Evolutionary conservation across 2,888 invertebrate species (phyloP).

Genomic region (Protonemura montana): DNA sequence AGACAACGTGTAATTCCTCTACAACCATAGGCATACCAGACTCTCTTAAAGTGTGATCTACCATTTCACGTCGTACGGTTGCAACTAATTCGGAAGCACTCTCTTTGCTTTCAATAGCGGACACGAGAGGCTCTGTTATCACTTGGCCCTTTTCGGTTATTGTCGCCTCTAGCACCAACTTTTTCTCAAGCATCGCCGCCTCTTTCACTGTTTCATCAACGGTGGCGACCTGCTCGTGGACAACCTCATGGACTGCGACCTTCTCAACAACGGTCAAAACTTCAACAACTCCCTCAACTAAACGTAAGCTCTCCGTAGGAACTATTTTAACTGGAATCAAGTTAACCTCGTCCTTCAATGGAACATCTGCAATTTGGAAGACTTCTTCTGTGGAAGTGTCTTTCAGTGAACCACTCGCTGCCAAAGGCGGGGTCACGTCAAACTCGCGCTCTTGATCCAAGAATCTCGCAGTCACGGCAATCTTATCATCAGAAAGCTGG

Average conservation of each 20-base stretch:
- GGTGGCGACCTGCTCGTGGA: slow-evolving; percentile 10
- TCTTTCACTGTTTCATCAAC: background rate
- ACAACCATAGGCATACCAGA: background rate
- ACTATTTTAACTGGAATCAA: slow-evolving; percentile 17
- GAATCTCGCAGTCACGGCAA: background rate
- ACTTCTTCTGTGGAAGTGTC: slow-evolving; percentile 20
- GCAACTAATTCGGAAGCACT: background rate
- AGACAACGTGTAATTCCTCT: background rate
- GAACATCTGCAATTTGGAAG: slow-evolving; percentile 24
- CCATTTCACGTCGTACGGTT: background rate
- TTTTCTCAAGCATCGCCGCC: background rate
- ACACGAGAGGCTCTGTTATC: background rate
- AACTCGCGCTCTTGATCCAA: background rate
- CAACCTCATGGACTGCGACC: slow-evolving; percentile 21
- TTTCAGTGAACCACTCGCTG: background rate
- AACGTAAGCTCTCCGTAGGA: background rate
- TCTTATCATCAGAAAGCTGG: slow-evolving; percentile 8
- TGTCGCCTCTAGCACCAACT: background rate
- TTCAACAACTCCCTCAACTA: slow-evolving; percentile 18
- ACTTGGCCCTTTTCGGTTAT: background rate
- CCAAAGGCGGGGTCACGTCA: background rate
- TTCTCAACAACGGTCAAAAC: background rate
- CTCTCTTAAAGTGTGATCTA: background rate
- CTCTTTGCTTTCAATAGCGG: slow-evolving; percentile 15
- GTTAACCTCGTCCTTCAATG: background rate